phyloP scores from a whole-genome alignment of 2,888 invertebrate genomes.

The Drosophila kambysellisi region DNA sequence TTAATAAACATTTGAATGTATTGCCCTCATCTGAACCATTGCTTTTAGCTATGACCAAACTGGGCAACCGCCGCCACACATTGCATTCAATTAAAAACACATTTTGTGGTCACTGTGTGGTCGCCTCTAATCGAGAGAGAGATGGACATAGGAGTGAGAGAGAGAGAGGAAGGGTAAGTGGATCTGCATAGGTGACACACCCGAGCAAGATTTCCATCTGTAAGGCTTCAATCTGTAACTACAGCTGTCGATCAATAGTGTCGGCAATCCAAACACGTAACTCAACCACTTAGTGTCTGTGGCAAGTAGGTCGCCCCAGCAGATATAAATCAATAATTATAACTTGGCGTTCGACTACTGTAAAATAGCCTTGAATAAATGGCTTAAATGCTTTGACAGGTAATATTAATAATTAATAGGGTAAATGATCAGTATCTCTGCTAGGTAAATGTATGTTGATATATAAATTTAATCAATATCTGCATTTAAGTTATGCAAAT shows the following conservation, averaged over 20 bases:
- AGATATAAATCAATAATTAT: constrained; percentile 45
- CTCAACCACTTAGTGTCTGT: constrained; percentile 51
- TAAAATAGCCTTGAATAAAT: constrained; percentile 7
- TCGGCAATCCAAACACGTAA: constrained; percentile 32
- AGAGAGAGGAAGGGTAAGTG: too few species aligned
- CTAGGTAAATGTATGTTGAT: not conserved
- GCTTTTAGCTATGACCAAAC: constrained; percentile 32
- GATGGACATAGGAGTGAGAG: not conserved
- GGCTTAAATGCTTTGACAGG: not conserved
- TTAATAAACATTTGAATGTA: constrained; percentile 76
- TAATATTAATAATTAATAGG: not conserved
- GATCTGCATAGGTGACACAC: constrained; percentile 19
- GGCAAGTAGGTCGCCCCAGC: constrained; percentile 44
- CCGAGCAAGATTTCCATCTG: constrained; percentile 33
- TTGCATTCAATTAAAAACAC: constrained; percentile 77
- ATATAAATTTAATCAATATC: not conserved
- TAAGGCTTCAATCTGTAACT: constrained; percentile 37
- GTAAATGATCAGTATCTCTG: not conserved
- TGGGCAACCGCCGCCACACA: constrained; percentile 55
- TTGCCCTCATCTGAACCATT: constrained; percentile 68
- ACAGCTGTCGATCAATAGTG: constrained; percentile 43
- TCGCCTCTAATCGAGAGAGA: constrained; percentile 4
- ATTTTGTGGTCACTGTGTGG: constrained; percentile 74
- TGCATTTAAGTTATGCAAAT: not conserved
- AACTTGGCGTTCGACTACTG: constrained; percentile 14